Evolutionary conservation across 2,888 invertebrate genomes (phyloP), one percentile per base, ranked within the genome.

Genomic region (Apotomis turbidana): DNA sequence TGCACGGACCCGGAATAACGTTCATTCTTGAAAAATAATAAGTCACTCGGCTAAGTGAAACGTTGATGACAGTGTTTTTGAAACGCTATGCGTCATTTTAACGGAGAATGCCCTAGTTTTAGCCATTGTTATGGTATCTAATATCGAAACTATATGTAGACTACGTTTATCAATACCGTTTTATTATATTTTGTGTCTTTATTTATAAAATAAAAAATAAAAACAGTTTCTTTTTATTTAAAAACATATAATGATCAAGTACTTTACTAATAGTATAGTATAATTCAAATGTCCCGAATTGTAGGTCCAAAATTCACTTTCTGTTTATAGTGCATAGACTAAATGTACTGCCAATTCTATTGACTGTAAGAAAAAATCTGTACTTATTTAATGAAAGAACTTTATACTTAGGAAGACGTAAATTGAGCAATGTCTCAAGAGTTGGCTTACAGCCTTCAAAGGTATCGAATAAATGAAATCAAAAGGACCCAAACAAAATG

Each of bases 1-100:
- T 71, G 61, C 66, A 51, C 41, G 67, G 69, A 81, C 85, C 68
- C 58, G 54, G 67, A 66, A 68, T 74, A 66, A 57, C 58, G 73
- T 52, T 69, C 68, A 70, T 75, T 73, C 70, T 75, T 73, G 58
- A 73, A 73, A 70, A 73, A 71, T 74, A 70, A 74, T 67, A 75
- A 73, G 72, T 72, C 72, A 69, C 63, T 70, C 60, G 46, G 64
- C 55, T 61, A 69, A 73, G 69, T 72, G 72, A 72, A 74, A 66
- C 61, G 70, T 61, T 68, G 74, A 69, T 74, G 72, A 66, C 64
- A 57, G 61, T 68, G 57, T 71, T 71, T 68, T 58, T 68, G 61
- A 57, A 68, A 71, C 57, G 71, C 9, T 52, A 27, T 10, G 36
- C 49, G 49, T 55, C 60, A 66, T 57, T 66, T 27, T 46, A 46